Evolutionary conservation across 2,113 vertebrate species (phyloP).

Genomic region (Regulus satrapa): DNA sequence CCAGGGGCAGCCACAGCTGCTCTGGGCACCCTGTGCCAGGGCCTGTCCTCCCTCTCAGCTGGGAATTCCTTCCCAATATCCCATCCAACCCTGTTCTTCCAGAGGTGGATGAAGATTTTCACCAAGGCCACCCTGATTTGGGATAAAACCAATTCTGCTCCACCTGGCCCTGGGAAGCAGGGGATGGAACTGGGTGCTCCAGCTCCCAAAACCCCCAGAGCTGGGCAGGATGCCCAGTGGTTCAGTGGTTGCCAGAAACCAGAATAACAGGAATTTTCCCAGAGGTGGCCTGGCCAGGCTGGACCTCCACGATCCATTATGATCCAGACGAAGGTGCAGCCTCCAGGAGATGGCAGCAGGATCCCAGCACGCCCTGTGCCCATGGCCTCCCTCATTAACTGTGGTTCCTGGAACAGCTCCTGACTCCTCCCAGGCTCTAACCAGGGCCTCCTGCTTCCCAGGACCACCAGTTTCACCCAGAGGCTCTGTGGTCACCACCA

Average conservation of each 20-base stretch:
- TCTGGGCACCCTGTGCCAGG: not conserved
- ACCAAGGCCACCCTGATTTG: not conserved
- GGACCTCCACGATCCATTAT: rapidly evolving
- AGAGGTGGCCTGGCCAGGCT: not conserved
- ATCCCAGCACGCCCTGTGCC: not conserved
- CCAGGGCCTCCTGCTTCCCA: not conserved
- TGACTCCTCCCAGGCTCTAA: not conserved
- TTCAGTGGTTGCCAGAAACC: not conserved
- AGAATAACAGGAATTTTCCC: not conserved
- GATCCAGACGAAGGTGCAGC: not conserved
- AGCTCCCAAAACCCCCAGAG: rapidly evolving
- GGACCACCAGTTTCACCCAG: not conserved
- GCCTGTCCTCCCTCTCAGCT: not conserved
- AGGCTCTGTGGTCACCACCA: not conserved
- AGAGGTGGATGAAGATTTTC: rapidly evolving
- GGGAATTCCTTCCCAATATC: not conserved
- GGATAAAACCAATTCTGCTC: not conserved
- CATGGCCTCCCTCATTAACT: rapidly evolving
- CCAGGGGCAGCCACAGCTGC: not conserved
- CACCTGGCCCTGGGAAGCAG: not conserved
- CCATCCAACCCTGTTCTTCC: not conserved
- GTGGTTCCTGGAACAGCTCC: not conserved
- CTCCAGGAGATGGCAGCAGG: constrained; percentile 41
- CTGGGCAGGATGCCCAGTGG: not conserved
- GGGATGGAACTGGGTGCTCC: not conserved